phyloP scores from a whole-genome alignment of 2,113 vertebrate species.

The Calonectris borealis region DNA sequence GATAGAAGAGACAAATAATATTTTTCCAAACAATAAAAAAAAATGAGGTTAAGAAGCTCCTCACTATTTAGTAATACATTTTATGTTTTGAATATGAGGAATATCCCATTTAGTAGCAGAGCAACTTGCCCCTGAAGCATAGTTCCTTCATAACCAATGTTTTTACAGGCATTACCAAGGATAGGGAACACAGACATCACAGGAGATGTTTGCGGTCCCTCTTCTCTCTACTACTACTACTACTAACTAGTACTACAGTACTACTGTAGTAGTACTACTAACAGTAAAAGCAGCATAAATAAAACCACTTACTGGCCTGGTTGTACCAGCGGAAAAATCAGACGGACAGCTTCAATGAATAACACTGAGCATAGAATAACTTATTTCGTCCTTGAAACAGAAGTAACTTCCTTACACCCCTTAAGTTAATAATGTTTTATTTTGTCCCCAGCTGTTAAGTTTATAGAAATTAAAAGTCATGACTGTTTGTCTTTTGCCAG shows the following conservation, averaged over 20 bases:
- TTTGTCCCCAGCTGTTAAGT: constrained; percentile 74
- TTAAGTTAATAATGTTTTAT: constrained; percentile 77
- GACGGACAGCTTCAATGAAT: constrained; percentile 46
- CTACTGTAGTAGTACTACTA: not conserved
- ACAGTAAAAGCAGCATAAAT: constrained; percentile 30
- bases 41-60: not conserved
- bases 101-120: not conserved
- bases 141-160: not conserved
- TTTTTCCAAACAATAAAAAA: not conserved
- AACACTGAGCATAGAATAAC: constrained; percentile 55
- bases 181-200: not conserved
- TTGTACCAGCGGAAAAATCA: constrained; percentile 30
- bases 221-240: not conserved
- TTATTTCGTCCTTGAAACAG: constrained; percentile 70
- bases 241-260: too few species aligned
- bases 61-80: not conserved
- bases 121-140: not conserved
- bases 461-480: constrained; percentile 82
- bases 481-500: constrained; percentile 80
- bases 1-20: not conserved
- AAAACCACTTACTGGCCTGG: constrained; percentile 6
- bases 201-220: not conserved
- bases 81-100: not conserved
- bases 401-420: constrained; percentile 68
- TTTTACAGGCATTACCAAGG: not conserved